Evolutionary conservation across 1,140 invertebrate species (phyloP), one percentile per base, ranked within the genome.

Genomic region (Hyposmocoma kahamanoa): DNA sequence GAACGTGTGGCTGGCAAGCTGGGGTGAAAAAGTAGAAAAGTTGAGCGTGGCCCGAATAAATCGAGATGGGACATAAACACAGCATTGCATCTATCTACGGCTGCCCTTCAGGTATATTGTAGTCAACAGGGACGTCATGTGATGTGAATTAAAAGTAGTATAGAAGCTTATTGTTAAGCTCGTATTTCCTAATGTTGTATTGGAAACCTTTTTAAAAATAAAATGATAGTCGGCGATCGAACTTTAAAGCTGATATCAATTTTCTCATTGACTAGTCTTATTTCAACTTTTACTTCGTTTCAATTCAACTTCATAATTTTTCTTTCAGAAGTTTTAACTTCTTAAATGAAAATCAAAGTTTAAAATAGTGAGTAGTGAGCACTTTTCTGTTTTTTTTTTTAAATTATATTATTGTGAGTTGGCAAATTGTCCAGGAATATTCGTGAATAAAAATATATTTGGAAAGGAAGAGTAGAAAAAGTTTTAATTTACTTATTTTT

Each of bases 11-110:
- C 58, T 83, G 79, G 75, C 76, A 75, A 71, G 63, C 67, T 20
- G 57, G 53, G 53, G 67, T 80, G 72, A 81, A 79, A 74, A 80
- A 80, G 69, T 73, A 65, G 58, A 67, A 74, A 79, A 81, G 71
- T 81, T 78, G 53, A 56, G 32, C 15, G 15, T 17, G 32, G 8
- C 32, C 32, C 32, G 32, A 17, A 36, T 36, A 36, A 36, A 36
- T 36, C 32, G 32, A 36, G 32, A 36, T 36, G 32, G 32, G 13
- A 36, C 32, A 15, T 17, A 36, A 36, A 36, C 32, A 36, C 18
- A n/a, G 15, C 15, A 36, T 36, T 36, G 18, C 18, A 13, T 34
- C 15, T 30, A 30, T 10, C 28, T 13, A 13, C 28, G 10, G 28
- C 28, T 6, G 6, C 28, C 10, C 28, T 30, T 10, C 6, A n/a